Evolutionary conservation across 2,113 vertebrate species (phyloP), one percentile per base, ranked within the genome.

Genomic region (Bambusicola thoracicus): DNA sequence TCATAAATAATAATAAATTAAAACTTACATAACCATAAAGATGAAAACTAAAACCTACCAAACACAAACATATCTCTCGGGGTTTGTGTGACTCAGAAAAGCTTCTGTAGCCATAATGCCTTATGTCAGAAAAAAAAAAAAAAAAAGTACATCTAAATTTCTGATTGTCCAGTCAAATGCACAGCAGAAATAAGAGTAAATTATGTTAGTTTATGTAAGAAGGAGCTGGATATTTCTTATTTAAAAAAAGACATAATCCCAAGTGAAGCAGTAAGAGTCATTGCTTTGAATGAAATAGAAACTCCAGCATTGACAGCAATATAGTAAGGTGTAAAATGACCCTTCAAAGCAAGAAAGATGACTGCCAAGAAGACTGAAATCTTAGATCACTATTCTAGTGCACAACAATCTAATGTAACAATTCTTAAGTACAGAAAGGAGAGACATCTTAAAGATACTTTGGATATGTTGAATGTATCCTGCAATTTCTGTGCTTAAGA

Each of bases 211-310:
- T 93, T 81, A 46, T 65, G 8, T 22, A 68, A 40, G 25, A 81
- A 6, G 15, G 5, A 78, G 4, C 0, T 48, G 81, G 38, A 46
- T 43, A 55, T 34, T 78, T 84, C 21, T 78, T 91, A 79, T 76
- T 34, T 79, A 55, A 78, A n/a, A n/a, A n/a, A 13, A 81, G 14
- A 75, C 11, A 36, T 63, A 93, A 90, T 77, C 13, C 13, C 21
- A 46, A 17, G 41, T 51, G 38, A 75, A 84, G n/a, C 8, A 68
- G 17, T 38, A 70, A 59, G 14, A 78, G 4, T 13, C 8, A 9
- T 56, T 81, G 9, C 29, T 89, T 34, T 75, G 44, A 72, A 89
- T 81, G 29, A 88, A 82, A 68, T 32, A 88, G 27, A 80, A 92
- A 67, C 34, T 8, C 29, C 22, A 68, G 18, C 40, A 43, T 15